Conservation (phyloP, 2,797 vertebrate species). For the Pseudomugil gertrudae region DNA sequence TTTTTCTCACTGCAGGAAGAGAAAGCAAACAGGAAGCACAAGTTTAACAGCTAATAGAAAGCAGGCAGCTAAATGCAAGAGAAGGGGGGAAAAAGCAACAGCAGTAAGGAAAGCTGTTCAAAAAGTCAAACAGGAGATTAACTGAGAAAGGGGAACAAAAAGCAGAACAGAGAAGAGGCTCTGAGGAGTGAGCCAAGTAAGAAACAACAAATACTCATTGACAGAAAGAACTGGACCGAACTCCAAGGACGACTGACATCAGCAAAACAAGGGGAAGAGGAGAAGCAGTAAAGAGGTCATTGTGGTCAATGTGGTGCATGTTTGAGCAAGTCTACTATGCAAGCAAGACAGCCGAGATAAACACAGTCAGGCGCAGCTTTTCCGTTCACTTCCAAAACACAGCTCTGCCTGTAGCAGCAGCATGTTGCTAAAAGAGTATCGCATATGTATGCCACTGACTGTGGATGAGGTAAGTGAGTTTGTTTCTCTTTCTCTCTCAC, state of each 20-base stretch:
- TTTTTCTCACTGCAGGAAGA: constrained; percentile 24
- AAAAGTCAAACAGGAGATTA: constrained; percentile 38
- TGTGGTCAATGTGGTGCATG: constrained; percentile 30
- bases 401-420: constrained; percentile 37
- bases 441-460: constrained; percentile 94
- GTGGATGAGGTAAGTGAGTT: constrained; percentile 90
- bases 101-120: constrained; percentile 29
- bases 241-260: constrained; percentile 64
- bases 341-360: constrained; percentile 45
- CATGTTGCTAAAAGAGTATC: constrained; percentile 95
- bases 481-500: constrained; percentile 59
- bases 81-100: constrained; percentile 47
- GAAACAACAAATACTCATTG: constrained; percentile 54
- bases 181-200: constrained; percentile 18
- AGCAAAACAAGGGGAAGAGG: constrained; percentile 57
- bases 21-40: constrained; percentile 45
- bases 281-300: constrained; percentile 59
- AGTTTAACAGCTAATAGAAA: constrained; percentile 32
- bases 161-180: constrained; percentile 22
- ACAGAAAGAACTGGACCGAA: constrained; percentile 58
- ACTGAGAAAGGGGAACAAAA: constrained; percentile 47
- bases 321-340: constrained; percentile 51
- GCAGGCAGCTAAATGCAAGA: constrained; percentile 16
- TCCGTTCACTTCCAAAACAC: constrained; percentile 23
- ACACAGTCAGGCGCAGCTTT: constrained; percentile 35